A percentile compares a stretch with the other conserved stretches of the same genome.
Evolutionary conservation across 1,140 invertebrate species (phyloP).

Genomic region (Xylocopa sonorina): DNA sequence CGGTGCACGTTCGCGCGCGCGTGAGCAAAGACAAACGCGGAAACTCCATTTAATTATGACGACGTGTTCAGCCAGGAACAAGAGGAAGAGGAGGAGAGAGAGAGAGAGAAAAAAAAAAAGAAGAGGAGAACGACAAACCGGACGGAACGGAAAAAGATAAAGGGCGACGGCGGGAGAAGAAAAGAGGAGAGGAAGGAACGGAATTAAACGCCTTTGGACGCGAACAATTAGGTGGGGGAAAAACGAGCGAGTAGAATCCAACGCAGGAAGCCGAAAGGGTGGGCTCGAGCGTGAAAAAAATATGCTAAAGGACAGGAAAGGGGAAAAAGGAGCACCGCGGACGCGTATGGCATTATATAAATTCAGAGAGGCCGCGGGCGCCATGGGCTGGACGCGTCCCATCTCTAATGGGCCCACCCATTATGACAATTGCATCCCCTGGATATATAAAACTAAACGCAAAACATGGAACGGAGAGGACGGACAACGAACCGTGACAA

Average conservation of each 20-base stretch:
- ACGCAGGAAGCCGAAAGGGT: conserved; percentile 22
- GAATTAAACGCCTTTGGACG: conserved; percentile 43
- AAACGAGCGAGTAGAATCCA: conserved; percentile 35
- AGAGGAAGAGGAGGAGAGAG: neutral
- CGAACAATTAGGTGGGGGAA: conserved; percentile 44
- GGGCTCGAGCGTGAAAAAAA: conserved; percentile 45
- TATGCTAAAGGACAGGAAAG: conserved; percentile 29
- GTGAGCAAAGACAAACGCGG: neutral
- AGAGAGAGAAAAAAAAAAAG: neutral
- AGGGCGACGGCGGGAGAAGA: neutral
- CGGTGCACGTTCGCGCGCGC: neutral
- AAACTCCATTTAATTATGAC: conserved; percentile 17
- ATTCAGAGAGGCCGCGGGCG: conserved; percentile 48
- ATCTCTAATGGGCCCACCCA: conserved; percentile 67
- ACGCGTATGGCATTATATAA: conserved; percentile 68
- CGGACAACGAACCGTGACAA: conserved; percentile 25
- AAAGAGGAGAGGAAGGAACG: neutral
- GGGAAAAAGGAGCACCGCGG: conserved; percentile 41
- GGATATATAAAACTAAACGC: conserved; percentile 67
- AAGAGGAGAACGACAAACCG: too few species aligned
- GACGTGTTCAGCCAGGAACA: neutral
- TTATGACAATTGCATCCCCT: conserved; percentile 74
- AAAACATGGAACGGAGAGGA: conserved; percentile 8
- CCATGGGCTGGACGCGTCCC: conserved; percentile 44
- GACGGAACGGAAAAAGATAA: too few species aligned